phyloP scores from a whole-genome alignment of 2,888 invertebrate species.

The Cotesia congregata region DNA sequence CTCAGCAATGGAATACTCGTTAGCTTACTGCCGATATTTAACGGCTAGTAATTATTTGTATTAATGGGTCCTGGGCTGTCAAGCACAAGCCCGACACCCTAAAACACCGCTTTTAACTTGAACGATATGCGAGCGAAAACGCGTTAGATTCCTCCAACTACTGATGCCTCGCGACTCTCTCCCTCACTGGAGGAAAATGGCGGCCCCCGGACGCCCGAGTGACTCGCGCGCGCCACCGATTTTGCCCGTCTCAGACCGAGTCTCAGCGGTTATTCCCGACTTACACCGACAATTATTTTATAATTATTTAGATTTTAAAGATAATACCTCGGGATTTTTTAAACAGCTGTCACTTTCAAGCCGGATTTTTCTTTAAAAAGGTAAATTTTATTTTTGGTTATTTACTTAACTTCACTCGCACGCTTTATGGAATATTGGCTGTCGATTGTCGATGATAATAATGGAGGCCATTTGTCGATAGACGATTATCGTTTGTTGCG shows the following conservation, averaged over 20 bases:
- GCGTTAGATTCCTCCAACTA: constrained; percentile 46
- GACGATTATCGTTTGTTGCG: not conserved
- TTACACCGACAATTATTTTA: constrained; percentile 30
- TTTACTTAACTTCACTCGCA: not conserved
- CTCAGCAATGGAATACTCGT: constrained; percentile 16
- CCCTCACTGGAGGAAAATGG: constrained; percentile 68
- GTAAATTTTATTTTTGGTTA: not conserved
- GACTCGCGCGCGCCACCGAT: constrained; percentile 66
- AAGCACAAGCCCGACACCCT: constrained; percentile 59
- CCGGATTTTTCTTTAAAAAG: not conserved
- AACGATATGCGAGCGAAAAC: constrained; percentile 55
- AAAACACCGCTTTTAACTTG: constrained; percentile 52
- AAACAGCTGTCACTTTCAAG: too few relatives aligned
- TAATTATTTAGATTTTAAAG: not conserved
- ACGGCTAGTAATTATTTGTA: constrained; percentile 18
- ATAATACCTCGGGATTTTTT: not conserved
- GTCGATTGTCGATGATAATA: constrained; percentile 7
- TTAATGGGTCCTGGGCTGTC: constrained; percentile 57
- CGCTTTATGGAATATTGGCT: too few relatives aligned
- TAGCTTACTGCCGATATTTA: constrained; percentile 24
- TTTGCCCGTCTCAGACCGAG: constrained; percentile 57
- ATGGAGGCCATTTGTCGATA: constrained; percentile 17
- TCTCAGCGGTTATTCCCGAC: constrained; percentile 39
- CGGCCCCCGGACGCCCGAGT: constrained; percentile 63
- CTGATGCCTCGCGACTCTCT: constrained; percentile 61